Conservation (phyloP, 1,140 invertebrate species). For the Stenopsyche tienmushanensis region DNA sequence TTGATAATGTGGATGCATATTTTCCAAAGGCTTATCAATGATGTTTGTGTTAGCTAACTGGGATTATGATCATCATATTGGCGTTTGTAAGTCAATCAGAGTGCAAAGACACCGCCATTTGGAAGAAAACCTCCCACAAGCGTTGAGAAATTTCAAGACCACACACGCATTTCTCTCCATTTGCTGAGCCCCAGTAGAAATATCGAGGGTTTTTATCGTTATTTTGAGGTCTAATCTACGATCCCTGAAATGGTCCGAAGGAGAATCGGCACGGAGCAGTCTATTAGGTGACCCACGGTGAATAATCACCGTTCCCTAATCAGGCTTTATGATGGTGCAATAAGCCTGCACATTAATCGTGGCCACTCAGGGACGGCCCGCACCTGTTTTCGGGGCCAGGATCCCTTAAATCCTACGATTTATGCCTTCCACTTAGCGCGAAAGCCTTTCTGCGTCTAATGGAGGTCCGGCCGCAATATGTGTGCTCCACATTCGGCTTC, state of each 20-base stretch:
- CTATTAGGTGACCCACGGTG: neutral
- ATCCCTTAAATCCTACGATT: constrained; percentile 13
- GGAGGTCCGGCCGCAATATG: constrained; percentile 12
- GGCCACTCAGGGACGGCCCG: neutral
- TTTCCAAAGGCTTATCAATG: too few species aligned
- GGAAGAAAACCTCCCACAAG: too few species aligned
- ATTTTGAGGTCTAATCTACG: too few species aligned
- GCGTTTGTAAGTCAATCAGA: too few species aligned
- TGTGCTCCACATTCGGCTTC: constrained; percentile 1
- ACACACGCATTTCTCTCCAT: too few species aligned
- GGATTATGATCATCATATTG: too few species aligned
- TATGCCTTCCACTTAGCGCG: constrained; percentile 15
- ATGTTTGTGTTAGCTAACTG: too few species aligned
- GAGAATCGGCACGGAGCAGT: neutral
- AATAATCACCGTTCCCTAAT: constrained; percentile 9
- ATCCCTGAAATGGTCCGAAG: neutral
- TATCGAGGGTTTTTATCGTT: too few species aligned
- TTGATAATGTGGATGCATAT: too few species aligned
- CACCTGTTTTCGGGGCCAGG: constrained; percentile 4
- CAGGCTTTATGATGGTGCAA: constrained; percentile 17
- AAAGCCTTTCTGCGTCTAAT: constrained; percentile 7
- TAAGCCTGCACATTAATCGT: constrained; percentile 1
- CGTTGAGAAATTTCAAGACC: too few species aligned
- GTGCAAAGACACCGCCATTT: too few species aligned
- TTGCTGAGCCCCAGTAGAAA: too few species aligned